Evolutionary conservation across 2,888 invertebrate genomes (phyloP).

Genomic region (Zootermopsis nevadensis): DNA sequence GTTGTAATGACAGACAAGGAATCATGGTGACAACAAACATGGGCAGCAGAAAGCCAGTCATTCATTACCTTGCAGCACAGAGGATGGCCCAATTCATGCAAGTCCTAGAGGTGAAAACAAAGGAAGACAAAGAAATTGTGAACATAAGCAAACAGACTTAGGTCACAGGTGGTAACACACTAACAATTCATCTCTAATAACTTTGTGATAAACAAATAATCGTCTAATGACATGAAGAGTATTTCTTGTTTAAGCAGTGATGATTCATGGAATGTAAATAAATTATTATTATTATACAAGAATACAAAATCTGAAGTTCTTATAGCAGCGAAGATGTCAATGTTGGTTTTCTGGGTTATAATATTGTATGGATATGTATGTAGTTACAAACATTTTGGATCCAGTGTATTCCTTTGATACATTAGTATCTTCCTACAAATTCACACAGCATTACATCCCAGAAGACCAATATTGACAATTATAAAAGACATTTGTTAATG

Average conservation of each 20-base stretch:
- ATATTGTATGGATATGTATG: too few relatives aligned
- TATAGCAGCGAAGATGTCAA: too few relatives aligned
- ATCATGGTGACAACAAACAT: background rate
- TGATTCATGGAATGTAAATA: too few relatives aligned
- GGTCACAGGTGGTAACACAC: conserved; percentile 28
- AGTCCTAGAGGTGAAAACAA: conserved; percentile 45
- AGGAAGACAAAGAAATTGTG: conserved; percentile 35
- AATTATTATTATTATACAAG: too few relatives aligned
- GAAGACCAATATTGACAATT: too few relatives aligned
- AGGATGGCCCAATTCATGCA: conserved; percentile 45
- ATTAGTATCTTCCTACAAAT: too few relatives aligned
- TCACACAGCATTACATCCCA: too few relatives aligned
- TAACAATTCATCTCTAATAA: background rate
- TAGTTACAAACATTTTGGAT: too few relatives aligned
- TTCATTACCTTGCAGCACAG: conserved; percentile 46
- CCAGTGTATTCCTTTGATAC: background rate
- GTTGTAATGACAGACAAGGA: background rate
- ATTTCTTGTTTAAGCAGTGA: background rate
- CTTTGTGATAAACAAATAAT: background rate
- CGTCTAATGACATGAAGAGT: conserved; percentile 2
- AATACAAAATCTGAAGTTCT: too few relatives aligned
- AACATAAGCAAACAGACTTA: conserved; percentile 35
- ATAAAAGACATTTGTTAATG: too few relatives aligned
- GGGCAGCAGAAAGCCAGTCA: conserved; percentile 32
- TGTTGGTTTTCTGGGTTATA: too few relatives aligned